Conservation (phyloP, 2,797 vertebrate genomes). For the Oreonectes daqikongensis region DNA sequence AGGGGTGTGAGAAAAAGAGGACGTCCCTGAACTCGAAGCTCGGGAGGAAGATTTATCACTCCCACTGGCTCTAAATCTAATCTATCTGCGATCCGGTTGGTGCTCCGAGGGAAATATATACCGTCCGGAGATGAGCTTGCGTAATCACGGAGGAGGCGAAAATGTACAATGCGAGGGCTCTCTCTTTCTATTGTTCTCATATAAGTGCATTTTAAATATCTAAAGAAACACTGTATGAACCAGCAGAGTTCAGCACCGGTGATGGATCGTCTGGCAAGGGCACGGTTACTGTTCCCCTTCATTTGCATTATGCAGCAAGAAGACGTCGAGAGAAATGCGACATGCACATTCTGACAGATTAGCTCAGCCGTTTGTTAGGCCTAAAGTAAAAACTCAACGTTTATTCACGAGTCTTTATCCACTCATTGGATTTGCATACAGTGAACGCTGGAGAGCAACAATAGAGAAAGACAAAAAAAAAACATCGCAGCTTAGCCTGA, state of each 20-base stretch:
- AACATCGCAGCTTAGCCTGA: slow-evolving; percentile 10
- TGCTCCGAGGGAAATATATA: slow-evolving; percentile 54
- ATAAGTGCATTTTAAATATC: slow-evolving; percentile 18
- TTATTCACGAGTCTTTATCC: slow-evolving; percentile 32
- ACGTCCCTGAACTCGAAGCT: slow-evolving; percentile 32
- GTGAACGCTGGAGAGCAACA: slow-evolving; percentile 24
- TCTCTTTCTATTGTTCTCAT: slow-evolving; percentile 20
- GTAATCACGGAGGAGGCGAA: slow-evolving; percentile 41
- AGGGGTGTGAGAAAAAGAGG: slow-evolving; percentile 46
- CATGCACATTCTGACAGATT: slow-evolving; percentile 23
- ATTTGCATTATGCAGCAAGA: slow-evolving; percentile 16
- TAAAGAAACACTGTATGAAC: not conserved
- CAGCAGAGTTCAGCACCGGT: not conserved
- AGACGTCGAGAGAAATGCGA: not conserved
- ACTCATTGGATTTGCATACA: slow-evolving; percentile 32
- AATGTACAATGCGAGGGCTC: not conserved
- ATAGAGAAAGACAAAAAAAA: slow-evolving; percentile 20
- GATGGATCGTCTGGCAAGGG: not conserved
- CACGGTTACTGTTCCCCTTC: not conserved
- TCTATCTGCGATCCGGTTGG: slow-evolving; percentile 46
- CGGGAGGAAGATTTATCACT: slow-evolving; percentile 62
- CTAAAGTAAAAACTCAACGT: slow-evolving; percentile 23
- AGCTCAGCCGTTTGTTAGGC: slow-evolving; percentile 22
- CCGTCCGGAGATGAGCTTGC: slow-evolving; percentile 43
- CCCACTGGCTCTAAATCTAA: slow-evolving; percentile 59